A percentile compares a stretch with the other conserved stretches of the same genome.
phyloP scores from a whole-genome alignment of 1,140 invertebrate species.

The Drosophila yakuba region DNA sequence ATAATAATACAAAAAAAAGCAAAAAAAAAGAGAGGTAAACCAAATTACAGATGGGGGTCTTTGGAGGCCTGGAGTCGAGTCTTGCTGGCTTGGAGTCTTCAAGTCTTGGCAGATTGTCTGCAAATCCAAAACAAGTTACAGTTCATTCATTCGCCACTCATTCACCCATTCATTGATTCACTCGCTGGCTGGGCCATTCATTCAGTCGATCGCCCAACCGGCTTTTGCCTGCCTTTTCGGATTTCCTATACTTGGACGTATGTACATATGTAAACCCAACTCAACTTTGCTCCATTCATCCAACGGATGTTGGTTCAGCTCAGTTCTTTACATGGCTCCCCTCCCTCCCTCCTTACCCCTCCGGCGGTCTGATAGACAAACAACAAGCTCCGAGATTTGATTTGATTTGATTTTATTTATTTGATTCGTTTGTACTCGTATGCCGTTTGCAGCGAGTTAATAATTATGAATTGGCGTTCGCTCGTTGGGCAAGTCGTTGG shows the following conservation, averaged over 20 bases:
- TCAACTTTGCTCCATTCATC: slow-evolving; percentile 51
- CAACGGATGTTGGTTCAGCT: slow-evolving; percentile 77
- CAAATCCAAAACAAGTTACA: slow-evolving; percentile 81
- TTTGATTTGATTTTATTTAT: slow-evolving; percentile 81
- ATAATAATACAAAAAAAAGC: slow-evolving; percentile 26
- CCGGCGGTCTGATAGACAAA: background rate
- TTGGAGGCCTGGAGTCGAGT: background rate
- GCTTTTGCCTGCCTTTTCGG: slow-evolving; percentile 37
- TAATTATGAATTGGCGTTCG: slow-evolving; percentile 81
- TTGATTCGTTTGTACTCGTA: slow-evolving; percentile 56
- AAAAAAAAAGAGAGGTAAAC: slow-evolving; percentile 56
- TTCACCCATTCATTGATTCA: slow-evolving; percentile 58
- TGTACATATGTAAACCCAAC: background rate
- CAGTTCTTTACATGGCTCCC: slow-evolving; percentile 59
- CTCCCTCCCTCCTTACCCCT: slow-evolving; percentile 7
- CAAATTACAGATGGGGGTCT: slow-evolving; percentile 65
- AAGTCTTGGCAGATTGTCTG: slow-evolving; percentile 67
- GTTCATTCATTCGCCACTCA: slow-evolving; percentile 77
- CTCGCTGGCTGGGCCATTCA: slow-evolving; percentile 43
- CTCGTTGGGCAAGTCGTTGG: slow-evolving; percentile 34
- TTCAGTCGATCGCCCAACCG: slow-evolving; percentile 59
- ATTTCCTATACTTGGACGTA: background rate
- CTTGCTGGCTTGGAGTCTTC: background rate
- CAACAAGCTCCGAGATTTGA: slow-evolving; percentile 44
- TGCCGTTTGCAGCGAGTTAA: slow-evolving; percentile 70